Conservation (phyloP, 2,113 vertebrate species). For the Stictonetta naevosa region DNA sequence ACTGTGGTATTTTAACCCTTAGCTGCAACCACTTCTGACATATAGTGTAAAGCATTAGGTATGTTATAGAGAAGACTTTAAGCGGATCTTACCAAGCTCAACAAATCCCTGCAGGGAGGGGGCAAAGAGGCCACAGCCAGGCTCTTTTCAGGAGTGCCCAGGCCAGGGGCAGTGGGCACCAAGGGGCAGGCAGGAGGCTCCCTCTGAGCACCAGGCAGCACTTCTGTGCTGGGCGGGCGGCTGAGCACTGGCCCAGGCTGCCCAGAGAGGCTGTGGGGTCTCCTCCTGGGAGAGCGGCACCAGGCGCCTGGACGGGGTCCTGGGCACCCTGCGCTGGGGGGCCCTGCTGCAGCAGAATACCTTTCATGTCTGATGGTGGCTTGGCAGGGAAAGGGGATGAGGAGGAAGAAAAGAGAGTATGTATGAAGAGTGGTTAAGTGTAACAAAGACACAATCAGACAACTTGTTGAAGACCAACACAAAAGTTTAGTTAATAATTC, state of each 20-base stretch:
- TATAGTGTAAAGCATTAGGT: not conserved
- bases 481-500: not conserved
- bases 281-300: not conserved
- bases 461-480: not conserved
- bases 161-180: not conserved
- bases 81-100: not conserved
- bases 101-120: not conserved
- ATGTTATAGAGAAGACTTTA: not conserved
- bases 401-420: not conserved
- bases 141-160: not conserved
- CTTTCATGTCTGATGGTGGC: fast-evolving
- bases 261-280: not conserved
- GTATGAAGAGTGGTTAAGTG: not conserved
- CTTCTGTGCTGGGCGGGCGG: not conserved
- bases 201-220: not conserved
- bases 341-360: not conserved
- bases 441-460: not conserved
- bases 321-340: not conserved
- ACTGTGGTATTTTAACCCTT: not conserved
- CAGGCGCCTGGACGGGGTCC: not conserved
- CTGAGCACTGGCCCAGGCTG: not conserved
- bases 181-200: not conserved
- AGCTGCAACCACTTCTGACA: not conserved
- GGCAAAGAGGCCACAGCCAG: not conserved
- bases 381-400: not conserved